These are phyloP conservation scores for Caenorhabditis angaria DNA, from an alignment of 2,888 invertebrate genomes.

Conservation along the genomic window DNA sequence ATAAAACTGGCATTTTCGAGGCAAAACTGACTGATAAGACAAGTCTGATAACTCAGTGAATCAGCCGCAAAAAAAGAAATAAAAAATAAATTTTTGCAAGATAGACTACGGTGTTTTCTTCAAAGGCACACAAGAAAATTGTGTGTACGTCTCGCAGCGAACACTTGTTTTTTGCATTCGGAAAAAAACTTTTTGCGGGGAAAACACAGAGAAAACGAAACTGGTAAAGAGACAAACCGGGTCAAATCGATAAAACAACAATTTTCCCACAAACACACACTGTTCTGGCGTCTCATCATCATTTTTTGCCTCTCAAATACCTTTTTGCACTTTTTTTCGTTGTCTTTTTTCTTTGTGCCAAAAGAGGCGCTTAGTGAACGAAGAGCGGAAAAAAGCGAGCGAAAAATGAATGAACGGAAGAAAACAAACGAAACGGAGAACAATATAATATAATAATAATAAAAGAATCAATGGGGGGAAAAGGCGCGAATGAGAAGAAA, in stretches of 20 bases:
- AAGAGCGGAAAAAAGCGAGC: not conserved
- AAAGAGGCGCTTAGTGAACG: not conserved
- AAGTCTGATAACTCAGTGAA: no score
- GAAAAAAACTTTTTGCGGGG: slow-evolving; percentile 7
- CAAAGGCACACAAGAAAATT: no score
- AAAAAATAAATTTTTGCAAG: no score
- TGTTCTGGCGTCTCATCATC: no score
- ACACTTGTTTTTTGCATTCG: not conserved
- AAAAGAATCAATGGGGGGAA: not conserved
- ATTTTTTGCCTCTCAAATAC: slow-evolving; percentile 5
- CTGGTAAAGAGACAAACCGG: not conserved
- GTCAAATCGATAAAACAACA: not conserved
- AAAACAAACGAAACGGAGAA: not conserved
- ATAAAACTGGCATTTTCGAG: not conserved
- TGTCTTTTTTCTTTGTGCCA: not conserved
- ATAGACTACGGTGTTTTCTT: no score
- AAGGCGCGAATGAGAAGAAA: no score
- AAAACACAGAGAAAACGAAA: not conserved
- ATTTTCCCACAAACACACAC: not conserved
- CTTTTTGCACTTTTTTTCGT: slow-evolving; percentile 1
- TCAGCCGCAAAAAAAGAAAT: not conserved
- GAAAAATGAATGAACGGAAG: not conserved
- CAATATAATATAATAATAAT: not conserved
- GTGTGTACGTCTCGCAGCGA: no score
- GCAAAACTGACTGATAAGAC: not conserved